Base-by-base conservation (phyloP, 2,797 vertebrate genomes). In the Siniperca scherzeri region DNA sequence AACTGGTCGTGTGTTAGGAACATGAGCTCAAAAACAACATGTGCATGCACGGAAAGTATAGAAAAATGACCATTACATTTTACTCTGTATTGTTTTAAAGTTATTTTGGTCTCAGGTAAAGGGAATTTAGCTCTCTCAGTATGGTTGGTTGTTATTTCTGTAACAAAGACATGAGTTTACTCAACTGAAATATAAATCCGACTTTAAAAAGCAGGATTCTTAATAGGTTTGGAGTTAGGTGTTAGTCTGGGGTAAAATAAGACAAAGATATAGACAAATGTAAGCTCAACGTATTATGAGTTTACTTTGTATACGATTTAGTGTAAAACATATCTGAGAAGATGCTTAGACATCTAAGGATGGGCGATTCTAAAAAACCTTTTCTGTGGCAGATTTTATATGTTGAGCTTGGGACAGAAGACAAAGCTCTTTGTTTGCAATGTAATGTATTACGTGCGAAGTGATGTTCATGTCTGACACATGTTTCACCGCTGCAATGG, bases 11-110 rank as follows among this genome's bases (percentile, higher is more conserved):
- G 68, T 27, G 78, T 80, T 72, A 74, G 86, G 75, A 90, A 84
- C 90, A 87, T n/a, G 86, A 92, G 84, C 88, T 89, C 67, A 22
- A 81, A 81, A 85, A 86, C 83, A 88, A 85, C 83, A 77, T 61
- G 80, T 73, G 48, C 77, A 46, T 33, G 61, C 27, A 62, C 11
- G 52, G 64, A 52, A 48, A 59, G 48, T 40, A 17, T 25, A 48
- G 25, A 53, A 14, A 64, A 36, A 53, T 30, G n/a, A 66, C 25
- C 36, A 4, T 27, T 74, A 1, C 14, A 36, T 59, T 33, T 60
- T n/a, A 30, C 48, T 44, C 21, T n/a, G 27, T 13, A 19, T 27
- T 61, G 25, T 64, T 82, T 55, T 19, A 5, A 3, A 19, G 55
- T 62, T 60, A n/a, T 42, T 79, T 60, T n/a, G 3, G 25, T 53